Base-by-base conservation (phyloP, 2,797 vertebrate species). In the Anableps anableps region DNA sequence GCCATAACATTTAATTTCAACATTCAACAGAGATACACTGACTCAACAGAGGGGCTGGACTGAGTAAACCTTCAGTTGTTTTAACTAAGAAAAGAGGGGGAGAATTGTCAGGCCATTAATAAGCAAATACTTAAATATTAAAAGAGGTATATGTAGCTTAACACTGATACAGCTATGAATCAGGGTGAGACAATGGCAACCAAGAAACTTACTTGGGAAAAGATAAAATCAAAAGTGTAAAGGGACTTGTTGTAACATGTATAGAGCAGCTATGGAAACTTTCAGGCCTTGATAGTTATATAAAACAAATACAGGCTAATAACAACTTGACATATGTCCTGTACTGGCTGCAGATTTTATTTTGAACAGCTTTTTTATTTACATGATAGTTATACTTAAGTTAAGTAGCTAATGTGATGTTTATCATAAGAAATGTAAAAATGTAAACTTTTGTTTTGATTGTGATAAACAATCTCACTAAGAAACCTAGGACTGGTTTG, bases 211-310 rank as follows among this genome's bases (percentile, higher is more conserved):
- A 19, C 19, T 53, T 45, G 34, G 41, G n/a, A 26, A 23, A 45
- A 43, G n/a, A 79, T 58, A 62, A 72, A 90, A 55, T 78, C 75
- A 50, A 75, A 55, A 19, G 29, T 14, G 74, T 87, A n/a, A 73
- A 89, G 88, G 80, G 88, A 89, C 92, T 80, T 87, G 91, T 60
- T 88, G 74, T n/a, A 85, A 80, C 83, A 78, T 83, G 86, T 83
- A n/a, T n/a, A 75, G 31, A 76, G 77, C 43, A 88, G 80, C 81
- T 62, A 55, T 58, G 77, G 84, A 89, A 91, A 86, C 74, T 60
- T 84, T 79, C 58, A 80, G 55, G 17, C 58, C 21, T 50, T 38
- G 58, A 74, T 10, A 85, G 17, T 17, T 13, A 64, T 66, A 77
- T 13, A 76, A 68, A 75, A 72, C 70, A 71, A 78, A 83, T 34